Conservation (phyloP, 2,888 invertebrate species). For the Dermolepida albohirtum region DNA sequence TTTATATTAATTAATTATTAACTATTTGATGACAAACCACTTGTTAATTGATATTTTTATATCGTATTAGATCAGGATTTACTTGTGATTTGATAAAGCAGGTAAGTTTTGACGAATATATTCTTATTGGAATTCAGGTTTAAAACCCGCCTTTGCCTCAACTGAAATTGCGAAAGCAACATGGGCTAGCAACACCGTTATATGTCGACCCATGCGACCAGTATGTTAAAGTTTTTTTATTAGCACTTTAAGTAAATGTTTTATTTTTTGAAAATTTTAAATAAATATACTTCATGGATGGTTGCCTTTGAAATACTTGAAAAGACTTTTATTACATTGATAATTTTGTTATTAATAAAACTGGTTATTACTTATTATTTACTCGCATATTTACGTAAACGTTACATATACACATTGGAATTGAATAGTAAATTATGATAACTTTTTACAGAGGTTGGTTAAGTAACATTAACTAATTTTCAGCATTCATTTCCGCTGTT, state of each 20-base stretch:
- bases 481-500: too few relatives aligned
- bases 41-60: conserved; percentile 5
- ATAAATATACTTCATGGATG: too few relatives aligned
- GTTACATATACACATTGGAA: too few relatives aligned
- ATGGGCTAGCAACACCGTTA: conserved; percentile 24
- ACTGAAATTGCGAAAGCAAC: conserved; percentile 33
- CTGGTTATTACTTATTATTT: too few relatives aligned
- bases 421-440: too few relatives aligned
- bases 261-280: too few relatives aligned
- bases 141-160: conserved; percentile 24
- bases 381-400: too few relatives aligned
- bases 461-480: too few relatives aligned
- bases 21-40: neutral
- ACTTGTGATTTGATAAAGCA: conserved; percentile 10
- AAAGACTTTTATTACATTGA: too few relatives aligned
- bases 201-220: conserved; percentile 14
- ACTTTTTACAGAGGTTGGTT: too few relatives aligned
- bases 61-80: neutral
- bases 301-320: too few relatives aligned
- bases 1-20: conserved; percentile 30
- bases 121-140: conserved; percentile 4
- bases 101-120: conserved; percentile 15
- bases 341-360: too few relatives aligned
- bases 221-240: conserved; percentile 16
- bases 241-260: neutral